Percentiles rank a stretch among this genome's conserved stretches.
These are phyloP conservation scores for Drosophila neoperkinsi DNA, from an alignment of 2,888 invertebrate species.

Conservation along the genomic window DNA sequence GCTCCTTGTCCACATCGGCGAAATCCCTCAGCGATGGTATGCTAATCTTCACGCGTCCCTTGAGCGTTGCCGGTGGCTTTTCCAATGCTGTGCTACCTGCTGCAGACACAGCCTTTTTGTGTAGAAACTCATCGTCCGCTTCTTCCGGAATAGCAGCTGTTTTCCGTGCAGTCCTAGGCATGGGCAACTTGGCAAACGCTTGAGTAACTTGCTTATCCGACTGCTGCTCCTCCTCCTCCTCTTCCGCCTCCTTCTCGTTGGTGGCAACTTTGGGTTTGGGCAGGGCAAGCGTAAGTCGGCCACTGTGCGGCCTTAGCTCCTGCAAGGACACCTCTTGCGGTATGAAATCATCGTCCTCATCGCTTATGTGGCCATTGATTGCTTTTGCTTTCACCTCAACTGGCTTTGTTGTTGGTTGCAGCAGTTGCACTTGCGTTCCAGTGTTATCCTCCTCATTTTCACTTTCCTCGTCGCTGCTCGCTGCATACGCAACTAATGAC, in stretches of 20 bases:
- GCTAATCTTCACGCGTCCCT: conserved; percentile 88
- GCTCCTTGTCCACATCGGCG: conserved; percentile 78
- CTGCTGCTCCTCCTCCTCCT: conserved; percentile 16
- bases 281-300: conserved; percentile 61
- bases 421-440: conserved; percentile 19
- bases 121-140: conserved; percentile 88
- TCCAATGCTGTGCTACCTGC: conserved; percentile 49
- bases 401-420: conserved; percentile 18
- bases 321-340: conserved; percentile 53
- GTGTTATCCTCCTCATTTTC: conserved; percentile 70
- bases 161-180: conserved; percentile 59
- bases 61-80: conserved; percentile 74
- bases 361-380: conserved; percentile 76
- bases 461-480: conserved; percentile 85
- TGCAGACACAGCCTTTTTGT: conserved; percentile 86
- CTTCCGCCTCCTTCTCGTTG: conserved; percentile 8
- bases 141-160: conserved; percentile 82
- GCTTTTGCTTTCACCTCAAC: not conserved
- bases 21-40: conserved; percentile 89
- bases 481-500: conserved; percentile 89
- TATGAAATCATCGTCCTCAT: conserved; percentile 78
- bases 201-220: conserved; percentile 49
- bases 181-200: conserved; percentile 81
- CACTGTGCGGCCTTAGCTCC: conserved; percentile 32
- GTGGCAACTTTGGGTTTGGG: conserved; percentile 75